phyloP scores from a whole-genome alignment of 1,140 invertebrate genomes.

The Sarcophaga bullata region DNA sequence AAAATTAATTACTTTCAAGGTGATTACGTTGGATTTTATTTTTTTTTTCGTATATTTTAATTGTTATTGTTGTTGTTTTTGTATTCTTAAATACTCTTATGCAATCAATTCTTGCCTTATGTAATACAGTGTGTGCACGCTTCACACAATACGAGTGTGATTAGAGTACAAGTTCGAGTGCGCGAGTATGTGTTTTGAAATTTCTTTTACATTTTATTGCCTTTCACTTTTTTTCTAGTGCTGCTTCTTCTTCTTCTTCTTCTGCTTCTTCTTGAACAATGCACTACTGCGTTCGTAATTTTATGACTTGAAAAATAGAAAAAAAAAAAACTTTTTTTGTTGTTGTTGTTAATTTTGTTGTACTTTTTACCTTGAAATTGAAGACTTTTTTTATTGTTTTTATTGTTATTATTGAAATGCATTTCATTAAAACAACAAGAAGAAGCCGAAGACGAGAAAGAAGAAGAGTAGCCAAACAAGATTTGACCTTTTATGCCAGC shows the following conservation, averaged over 20 bases:
- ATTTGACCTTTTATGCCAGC: slow-evolving; percentile 11
- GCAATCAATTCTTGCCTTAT: not conserved
- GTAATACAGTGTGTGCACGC: not conserved
- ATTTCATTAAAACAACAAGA: not conserved
- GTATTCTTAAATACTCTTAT: not conserved
- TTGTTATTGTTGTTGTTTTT: not conserved
- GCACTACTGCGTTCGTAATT: no score
- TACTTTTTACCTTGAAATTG: slow-evolving; percentile 10
- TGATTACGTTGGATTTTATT: no score
- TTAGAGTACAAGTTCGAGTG: not conserved
- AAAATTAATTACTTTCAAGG: no score
- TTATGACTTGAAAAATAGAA: no score
- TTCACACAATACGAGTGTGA: not conserved
- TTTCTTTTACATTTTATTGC: not conserved
- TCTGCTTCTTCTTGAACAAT: no score
- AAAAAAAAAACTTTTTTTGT: no score
- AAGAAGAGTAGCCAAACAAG: not conserved
- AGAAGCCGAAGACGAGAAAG: not conserved
- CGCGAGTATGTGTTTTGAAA: not conserved
- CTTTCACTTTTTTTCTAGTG: not conserved
- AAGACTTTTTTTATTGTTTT: not conserved
- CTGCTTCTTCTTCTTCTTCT: no score
- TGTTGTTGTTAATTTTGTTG: no score
- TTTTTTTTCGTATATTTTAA: no score
- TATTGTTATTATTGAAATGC: not conserved